These are phyloP conservation scores for Coecobrya sp. DNA, from an alignment of 2,888 invertebrate species.

Conservation along the genomic window DNA sequence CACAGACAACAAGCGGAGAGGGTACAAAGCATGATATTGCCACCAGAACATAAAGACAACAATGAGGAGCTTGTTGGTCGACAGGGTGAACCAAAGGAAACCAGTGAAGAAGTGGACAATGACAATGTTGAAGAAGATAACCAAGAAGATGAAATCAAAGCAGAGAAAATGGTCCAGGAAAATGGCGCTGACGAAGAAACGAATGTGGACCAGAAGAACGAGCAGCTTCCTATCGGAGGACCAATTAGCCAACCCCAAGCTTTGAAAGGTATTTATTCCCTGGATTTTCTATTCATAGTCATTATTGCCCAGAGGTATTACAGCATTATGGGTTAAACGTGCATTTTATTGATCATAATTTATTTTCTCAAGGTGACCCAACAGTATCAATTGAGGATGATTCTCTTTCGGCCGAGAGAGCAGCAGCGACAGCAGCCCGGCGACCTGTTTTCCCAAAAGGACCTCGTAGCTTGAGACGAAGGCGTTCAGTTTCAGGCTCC, in stretches of 20 bases:
- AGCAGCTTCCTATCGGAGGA: neutral
- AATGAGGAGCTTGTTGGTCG: slow-evolving; percentile 53
- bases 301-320: too few relatives aligned
- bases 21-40: slow-evolving; percentile 77
- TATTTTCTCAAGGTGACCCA: slow-evolving; percentile 62
- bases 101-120: slow-evolving; percentile 29
- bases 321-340: too few relatives aligned
- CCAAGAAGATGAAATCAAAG: slow-evolving; percentile 10
- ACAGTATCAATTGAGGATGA: slow-evolving; percentile 67
- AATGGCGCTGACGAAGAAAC: neutral
- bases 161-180: slow-evolving; percentile 55
- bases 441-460: slow-evolving; percentile 91
- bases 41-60: slow-evolving; percentile 79
- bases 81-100: slow-evolving; percentile 71
- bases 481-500: slow-evolving; percentile 83
- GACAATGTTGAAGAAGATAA: slow-evolving; percentile 9
- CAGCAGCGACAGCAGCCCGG: slow-evolving; percentile 44
- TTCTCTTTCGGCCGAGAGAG: slow-evolving; percentile 72
- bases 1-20: slow-evolving; percentile 78
- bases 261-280: slow-evolving; percentile 80
- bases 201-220: neutral
- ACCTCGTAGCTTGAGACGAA: slow-evolving; percentile 90
- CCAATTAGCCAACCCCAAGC: slow-evolving; percentile 76
- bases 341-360: neutral
- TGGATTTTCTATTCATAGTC: too few relatives aligned